Conservation (phyloP, 2,113 vertebrate species). For the human region DNA sequence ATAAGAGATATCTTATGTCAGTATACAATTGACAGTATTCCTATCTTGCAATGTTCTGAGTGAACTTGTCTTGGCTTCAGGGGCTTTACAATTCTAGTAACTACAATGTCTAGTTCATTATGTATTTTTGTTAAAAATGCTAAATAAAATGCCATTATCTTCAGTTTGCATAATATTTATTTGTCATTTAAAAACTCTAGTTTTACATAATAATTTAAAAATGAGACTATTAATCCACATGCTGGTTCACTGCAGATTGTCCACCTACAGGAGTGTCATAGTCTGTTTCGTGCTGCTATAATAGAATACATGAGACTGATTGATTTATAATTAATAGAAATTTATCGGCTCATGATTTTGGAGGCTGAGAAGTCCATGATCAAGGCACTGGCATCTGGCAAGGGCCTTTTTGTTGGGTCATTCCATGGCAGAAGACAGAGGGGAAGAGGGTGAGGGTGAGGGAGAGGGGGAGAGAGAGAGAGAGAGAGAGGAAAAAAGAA, state of each 20-base stretch:
- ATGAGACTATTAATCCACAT: conserved; percentile 12
- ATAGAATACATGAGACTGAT: too few relatives aligned
- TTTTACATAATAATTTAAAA: conserved; percentile 39
- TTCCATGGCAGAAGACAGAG: background rate
- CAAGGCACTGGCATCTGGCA: background rate
- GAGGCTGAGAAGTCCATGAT: background rate
- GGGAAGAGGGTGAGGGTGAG: too few relatives aligned
- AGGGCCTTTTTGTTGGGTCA: background rate
- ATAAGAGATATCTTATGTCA: background rate
- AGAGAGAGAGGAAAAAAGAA: background rate
- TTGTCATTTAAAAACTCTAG: background rate
- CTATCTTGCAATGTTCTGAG: background rate
- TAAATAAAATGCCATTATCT: conserved; percentile 21
- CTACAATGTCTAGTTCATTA: background rate
- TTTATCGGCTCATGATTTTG: background rate
- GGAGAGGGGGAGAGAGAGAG: background rate
- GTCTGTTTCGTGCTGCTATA: background rate
- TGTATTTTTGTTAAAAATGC: conserved; percentile 17
- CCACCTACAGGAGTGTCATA: background rate
- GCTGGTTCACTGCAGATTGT: background rate
- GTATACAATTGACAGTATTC: background rate
- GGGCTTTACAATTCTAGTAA: background rate
- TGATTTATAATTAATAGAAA: background rate
- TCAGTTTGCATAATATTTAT: conserved; percentile 29
- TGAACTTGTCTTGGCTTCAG: background rate